Conservation (phyloP, 1,140 invertebrate species). For the Bombus superbus region DNA sequence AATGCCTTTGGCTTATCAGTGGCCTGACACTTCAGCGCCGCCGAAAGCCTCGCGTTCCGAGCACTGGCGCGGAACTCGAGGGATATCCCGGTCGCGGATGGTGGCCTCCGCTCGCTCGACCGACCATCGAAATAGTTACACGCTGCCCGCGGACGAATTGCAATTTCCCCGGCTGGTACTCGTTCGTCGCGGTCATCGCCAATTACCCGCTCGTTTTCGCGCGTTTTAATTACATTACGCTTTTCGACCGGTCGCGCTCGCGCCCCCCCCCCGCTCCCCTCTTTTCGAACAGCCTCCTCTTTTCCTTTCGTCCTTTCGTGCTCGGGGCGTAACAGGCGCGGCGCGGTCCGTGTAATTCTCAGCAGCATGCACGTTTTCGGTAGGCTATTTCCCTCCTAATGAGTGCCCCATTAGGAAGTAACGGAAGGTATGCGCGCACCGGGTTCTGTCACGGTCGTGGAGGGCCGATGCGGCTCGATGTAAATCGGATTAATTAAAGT, state of each 20-base stretch:
- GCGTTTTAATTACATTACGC: constrained; percentile 3
- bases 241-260: not conserved
- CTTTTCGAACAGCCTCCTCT: not conserved
- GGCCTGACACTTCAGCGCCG: constrained; percentile 77
- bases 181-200: not conserved
- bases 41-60: constrained; percentile 74
- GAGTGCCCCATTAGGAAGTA: constrained; percentile 76
- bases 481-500: constrained; percentile 73
- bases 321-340: not conserved
- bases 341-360: constrained; percentile 14
- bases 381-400: constrained; percentile 66
- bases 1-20: constrained; percentile 82
- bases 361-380: constrained; percentile 50
- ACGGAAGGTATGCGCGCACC: constrained; percentile 58
- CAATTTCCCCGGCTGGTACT: not conserved
- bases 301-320: not conserved
- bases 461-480: constrained; percentile 60
- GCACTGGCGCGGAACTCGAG: constrained; percentile 63
- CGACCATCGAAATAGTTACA: not conserved
- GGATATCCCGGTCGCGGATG: constrained; percentile 13
- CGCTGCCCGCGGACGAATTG: not conserved
- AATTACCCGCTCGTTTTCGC: constrained; percentile 6
- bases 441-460: constrained; percentile 56
- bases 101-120: not conserved
- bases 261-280: too few species aligned